Percentiles rank a stretch among this genome's conserved stretches.
phyloP scores from a whole-genome alignment of 1,140 invertebrate genomes.

The Macrotrachela quadricornifera region DNA sequence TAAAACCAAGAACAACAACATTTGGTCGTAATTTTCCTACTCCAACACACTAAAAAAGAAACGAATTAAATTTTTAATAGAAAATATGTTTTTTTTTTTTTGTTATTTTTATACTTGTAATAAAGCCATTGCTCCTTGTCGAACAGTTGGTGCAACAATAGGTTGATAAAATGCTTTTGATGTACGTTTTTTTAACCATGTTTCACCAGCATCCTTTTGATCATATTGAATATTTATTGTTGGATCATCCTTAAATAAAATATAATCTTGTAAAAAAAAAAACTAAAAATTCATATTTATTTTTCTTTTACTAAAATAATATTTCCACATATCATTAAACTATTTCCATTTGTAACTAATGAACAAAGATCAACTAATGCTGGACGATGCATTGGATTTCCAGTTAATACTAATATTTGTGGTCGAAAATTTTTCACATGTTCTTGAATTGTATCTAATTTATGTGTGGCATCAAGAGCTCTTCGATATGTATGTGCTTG shows the following conservation, averaged over 20 bases:
- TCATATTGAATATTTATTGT: not conserved
- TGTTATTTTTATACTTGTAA: conserved; percentile 30
- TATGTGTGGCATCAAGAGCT: conserved; percentile 62
- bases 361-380: conserved; percentile 72
- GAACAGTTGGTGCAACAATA: conserved; percentile 51
- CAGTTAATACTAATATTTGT: conserved; percentile 69
- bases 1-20: conserved; percentile 76
- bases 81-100: not conserved
- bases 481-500: conserved; percentile 86
- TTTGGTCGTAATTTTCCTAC: conserved; percentile 79
- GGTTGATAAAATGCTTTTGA: conserved; percentile 70
- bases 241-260: too few species aligned
- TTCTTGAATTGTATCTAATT: conserved; percentile 65
- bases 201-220: conserved; percentile 39
- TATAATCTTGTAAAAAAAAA: too few species aligned
- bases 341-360: conserved; percentile 70
- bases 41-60: conserved; percentile 40
- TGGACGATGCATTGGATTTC: conserved; percentile 56
- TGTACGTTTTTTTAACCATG: conserved; percentile 50
- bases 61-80: not conserved
- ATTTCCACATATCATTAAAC: conserved; percentile 72
- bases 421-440: conserved; percentile 89
- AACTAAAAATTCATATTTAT: too few species aligned
- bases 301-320: conserved; percentile 35
- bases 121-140: conserved; percentile 50